phyloP scores from a whole-genome alignment of 2,888 invertebrate genomes.

The Conus canariensis region DNA sequence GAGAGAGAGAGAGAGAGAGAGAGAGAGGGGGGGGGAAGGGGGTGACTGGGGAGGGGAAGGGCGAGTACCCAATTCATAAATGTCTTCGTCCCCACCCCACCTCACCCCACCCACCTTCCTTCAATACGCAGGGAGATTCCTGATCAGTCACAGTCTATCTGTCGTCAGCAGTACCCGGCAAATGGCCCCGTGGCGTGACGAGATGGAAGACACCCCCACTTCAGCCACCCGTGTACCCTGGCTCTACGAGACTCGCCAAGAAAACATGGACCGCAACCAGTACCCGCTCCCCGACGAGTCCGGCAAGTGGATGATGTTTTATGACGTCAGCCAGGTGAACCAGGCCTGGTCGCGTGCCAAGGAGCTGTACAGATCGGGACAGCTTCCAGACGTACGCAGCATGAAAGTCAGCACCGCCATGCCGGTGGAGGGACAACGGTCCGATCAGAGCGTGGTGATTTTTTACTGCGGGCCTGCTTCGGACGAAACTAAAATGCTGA shows the following conservation, averaged over 20 bases:
- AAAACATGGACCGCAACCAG: not conserved
- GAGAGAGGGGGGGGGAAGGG: too few relatives aligned
- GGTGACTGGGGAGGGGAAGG: too few relatives aligned
- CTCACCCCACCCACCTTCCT: too few relatives aligned
- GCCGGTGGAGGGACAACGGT: too few relatives aligned
- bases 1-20: too few relatives aligned
- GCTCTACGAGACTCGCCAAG: not conserved
- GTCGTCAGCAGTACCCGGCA: too few relatives aligned
- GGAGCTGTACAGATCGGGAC: slow-evolving; percentile 15
- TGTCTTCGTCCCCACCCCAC: too few relatives aligned
- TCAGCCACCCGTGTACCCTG: not conserved
- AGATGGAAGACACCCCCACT: not conserved
- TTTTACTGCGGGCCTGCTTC: slow-evolving; percentile 33
- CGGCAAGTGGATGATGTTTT: slow-evolving; percentile 29
- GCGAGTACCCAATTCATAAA: too few relatives aligned
- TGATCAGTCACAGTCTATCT: too few relatives aligned
- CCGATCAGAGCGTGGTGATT: slow-evolving; percentile 7
- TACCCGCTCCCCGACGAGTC: slow-evolving; percentile 6
- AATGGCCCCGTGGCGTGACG: not conserved
- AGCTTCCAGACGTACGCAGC: not conserved
- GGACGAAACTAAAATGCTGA: slow-evolving; percentile 1
- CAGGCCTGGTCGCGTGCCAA: slow-evolving; percentile 22
- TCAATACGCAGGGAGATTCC: too few relatives aligned
- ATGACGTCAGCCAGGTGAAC: not conserved
- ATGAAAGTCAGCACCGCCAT: slow-evolving; percentile 30